These are phyloP conservation scores for Semnopithecus entellus DNA, from an alignment of 2,113 vertebrate genomes.

Conservation along the genomic window DNA sequence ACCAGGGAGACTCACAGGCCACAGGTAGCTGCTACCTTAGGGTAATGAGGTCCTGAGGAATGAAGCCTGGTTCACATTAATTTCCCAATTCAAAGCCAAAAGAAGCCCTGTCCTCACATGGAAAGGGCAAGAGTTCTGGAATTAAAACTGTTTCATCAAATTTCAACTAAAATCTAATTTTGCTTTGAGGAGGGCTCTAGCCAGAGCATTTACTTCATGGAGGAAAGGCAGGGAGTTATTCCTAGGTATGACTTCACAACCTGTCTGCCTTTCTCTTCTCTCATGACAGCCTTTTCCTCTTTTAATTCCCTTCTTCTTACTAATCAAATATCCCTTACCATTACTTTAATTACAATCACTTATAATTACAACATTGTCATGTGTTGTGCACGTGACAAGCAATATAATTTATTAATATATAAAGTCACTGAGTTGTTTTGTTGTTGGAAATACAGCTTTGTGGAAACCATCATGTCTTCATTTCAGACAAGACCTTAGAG, in stretches of 20 bases:
- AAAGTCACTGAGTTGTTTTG: not conserved
- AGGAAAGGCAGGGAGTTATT: not conserved
- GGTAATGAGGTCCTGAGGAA: not conserved
- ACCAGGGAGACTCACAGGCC: not conserved
- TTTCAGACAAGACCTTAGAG: not conserved
- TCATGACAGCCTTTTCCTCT: not conserved
- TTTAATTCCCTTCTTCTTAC: not conserved
- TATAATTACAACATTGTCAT: not conserved
- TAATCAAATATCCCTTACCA: not conserved
- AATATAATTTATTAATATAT: not conserved
- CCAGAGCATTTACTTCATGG: not conserved
- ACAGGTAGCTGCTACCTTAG: not conserved
- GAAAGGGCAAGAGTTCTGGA: not conserved
- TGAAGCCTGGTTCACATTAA: not conserved
- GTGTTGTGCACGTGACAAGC: not conserved
- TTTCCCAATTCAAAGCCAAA: not conserved
- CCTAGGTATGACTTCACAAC: not conserved
- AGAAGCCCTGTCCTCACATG: not conserved
- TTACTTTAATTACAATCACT: not conserved
- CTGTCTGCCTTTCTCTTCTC: not conserved
- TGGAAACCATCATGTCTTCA: not conserved
- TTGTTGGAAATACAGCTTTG: not conserved
- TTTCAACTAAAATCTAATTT: conserved; percentile 16
- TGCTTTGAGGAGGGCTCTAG: not conserved
- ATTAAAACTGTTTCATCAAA: conserved; percentile 7